Percentiles rank a stretch among this genome's conserved stretches.
Conservation (phyloP, 37 sponge, comb jelly and placozoan species). For the Corticium candelabrum region DNA sequence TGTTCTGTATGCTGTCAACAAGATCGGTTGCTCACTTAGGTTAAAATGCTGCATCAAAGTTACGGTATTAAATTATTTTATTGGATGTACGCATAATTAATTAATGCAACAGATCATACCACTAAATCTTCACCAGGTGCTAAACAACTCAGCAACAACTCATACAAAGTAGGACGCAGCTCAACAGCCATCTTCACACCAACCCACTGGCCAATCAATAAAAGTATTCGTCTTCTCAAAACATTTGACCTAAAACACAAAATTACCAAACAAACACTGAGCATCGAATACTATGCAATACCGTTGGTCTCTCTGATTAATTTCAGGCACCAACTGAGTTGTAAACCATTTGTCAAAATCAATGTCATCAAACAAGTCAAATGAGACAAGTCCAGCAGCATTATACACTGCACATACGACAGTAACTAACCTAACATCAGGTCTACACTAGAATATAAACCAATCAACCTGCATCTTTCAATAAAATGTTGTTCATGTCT, state of each 20-base stretch:
- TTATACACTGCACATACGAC: constrained; percentile 37
- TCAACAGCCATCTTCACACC: constrained; percentile 55
- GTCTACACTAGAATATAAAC: background rate
- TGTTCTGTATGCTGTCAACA: too few relatives aligned
- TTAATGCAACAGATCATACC: constrained; percentile 23
- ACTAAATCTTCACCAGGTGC: constrained; percentile 43
- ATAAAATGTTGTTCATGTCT: constrained; percentile 12
- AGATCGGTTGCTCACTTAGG: too few relatives aligned
- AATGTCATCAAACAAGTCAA: constrained; percentile 62
- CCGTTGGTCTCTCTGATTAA: constrained; percentile 3
- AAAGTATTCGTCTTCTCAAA: constrained; percentile 54
- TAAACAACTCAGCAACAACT: constrained; percentile 27
- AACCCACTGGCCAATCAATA: constrained; percentile 74
- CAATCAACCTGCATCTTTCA: constrained; percentile 50
- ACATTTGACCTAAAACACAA: constrained; percentile 39
- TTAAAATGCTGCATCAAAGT: too few relatives aligned
- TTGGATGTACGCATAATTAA: too few relatives aligned
- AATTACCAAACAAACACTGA: background rate
- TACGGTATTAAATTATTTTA: too few relatives aligned
- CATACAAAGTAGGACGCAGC: constrained; percentile 55
- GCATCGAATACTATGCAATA: background rate
- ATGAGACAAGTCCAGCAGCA: constrained; percentile 57
- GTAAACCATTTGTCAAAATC: constrained; percentile 68
- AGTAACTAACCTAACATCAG: background rate
- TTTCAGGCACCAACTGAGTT: constrained; percentile 44